A percentile compares a stretch with the other conserved stretches of the same genome.
phyloP scores from a whole-genome alignment of 2,113 vertebrate genomes.

The Mobula birostris region DNA sequence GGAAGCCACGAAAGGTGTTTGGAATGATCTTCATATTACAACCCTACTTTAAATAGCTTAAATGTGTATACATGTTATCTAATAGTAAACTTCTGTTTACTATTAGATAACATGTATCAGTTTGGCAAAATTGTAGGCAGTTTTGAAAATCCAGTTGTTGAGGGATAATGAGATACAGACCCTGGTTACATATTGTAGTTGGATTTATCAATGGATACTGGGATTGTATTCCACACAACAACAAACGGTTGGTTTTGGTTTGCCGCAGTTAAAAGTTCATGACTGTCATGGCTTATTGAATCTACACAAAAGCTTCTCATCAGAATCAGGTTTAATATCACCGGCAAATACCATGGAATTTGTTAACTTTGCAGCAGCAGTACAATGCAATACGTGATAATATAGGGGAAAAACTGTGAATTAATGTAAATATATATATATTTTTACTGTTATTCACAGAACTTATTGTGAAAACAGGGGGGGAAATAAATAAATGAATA shows the following conservation, averaged over 20 bases:
- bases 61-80: too few relatives aligned
- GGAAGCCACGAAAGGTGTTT: neutral
- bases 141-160: neutral
- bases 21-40: neutral
- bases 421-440: too few relatives aligned
- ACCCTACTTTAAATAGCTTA: neutral
- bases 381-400: too few relatives aligned
- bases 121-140: neutral
- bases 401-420: too few relatives aligned
- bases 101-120: neutral
- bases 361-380: too few relatives aligned
- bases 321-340: too few relatives aligned
- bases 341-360: too few relatives aligned
- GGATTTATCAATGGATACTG: neutral
- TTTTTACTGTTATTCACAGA: too few relatives aligned
- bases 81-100: neutral
- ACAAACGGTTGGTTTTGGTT: neutral
- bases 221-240: neutral
- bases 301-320: neutral
- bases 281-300: neutral
- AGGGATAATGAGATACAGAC: neutral
- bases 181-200: neutral
- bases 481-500: too few relatives aligned
- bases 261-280: neutral
- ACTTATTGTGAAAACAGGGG: too few relatives aligned